phyloP scores from a whole-genome alignment of 2,797 vertebrate genomes.

The Neopelma chrysocephalum region DNA sequence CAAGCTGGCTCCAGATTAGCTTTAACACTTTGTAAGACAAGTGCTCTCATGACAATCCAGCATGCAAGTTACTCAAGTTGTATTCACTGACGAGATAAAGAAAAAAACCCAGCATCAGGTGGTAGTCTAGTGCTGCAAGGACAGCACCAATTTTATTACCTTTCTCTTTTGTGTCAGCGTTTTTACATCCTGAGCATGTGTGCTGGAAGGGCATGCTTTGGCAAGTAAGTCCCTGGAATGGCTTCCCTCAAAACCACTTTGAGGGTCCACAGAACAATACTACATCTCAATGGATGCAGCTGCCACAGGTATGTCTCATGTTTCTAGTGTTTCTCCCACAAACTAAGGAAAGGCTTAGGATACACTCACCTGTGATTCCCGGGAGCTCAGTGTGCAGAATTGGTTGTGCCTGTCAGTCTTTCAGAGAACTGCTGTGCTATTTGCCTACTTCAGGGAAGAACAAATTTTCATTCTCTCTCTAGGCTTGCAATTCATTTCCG shows the following conservation, averaged over 20 bases:
- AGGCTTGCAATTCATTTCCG: neutral
- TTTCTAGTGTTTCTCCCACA: neutral
- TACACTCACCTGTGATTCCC: neutral
- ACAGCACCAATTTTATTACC: neutral
- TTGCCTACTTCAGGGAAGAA: neutral
- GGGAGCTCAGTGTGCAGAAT: neutral
- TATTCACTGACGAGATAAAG: neutral
- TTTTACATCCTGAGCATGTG: neutral
- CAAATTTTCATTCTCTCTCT: neutral
- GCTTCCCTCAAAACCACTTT: neutral
- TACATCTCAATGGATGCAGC: neutral
- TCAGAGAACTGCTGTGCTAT: neutral
- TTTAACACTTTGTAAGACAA: neutral
- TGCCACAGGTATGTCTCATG: neutral
- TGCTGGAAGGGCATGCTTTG: neutral
- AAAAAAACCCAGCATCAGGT: neutral
- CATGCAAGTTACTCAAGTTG: neutral
- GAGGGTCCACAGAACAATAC: neutral
- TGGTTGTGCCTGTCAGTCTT: neutral
- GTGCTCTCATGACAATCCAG: neutral
- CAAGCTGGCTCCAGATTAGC: neutral
- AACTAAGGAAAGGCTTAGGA: neutral
- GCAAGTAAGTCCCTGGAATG: neutral
- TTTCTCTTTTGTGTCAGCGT: neutral
- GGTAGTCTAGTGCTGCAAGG: neutral